Conservation (phyloP, 2,888 invertebrate genomes). For the Diabrotica balteata region DNA sequence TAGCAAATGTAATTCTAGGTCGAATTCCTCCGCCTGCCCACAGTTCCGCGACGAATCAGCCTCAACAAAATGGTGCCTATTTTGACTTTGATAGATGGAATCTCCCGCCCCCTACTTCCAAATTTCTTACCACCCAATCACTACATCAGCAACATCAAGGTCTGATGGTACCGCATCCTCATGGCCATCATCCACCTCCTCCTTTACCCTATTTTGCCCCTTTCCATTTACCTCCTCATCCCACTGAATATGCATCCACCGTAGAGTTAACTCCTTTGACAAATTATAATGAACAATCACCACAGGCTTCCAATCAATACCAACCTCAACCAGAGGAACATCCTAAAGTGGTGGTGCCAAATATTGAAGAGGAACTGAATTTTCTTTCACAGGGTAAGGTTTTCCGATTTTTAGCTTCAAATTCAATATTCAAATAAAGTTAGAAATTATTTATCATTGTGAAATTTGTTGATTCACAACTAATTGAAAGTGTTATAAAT, state of each 20-base stretch:
- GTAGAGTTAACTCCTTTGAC: slow-evolving; percentile 71
- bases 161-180: slow-evolving; percentile 72
- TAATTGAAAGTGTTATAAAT: too few species aligned
- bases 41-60: slow-evolving; percentile 60
- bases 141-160: slow-evolving; percentile 60
- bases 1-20: slow-evolving; percentile 49
- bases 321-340: slow-evolving; percentile 67
- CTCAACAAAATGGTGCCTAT: slow-evolving; percentile 64
- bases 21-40: slow-evolving; percentile 78
- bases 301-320: slow-evolving; percentile 39
- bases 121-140: slow-evolving; percentile 69
- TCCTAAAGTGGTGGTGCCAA: slow-evolving; percentile 86
- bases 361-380: slow-evolving; percentile 87
- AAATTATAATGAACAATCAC: slow-evolving; percentile 64
- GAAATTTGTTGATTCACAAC: too few species aligned
- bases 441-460: too few species aligned
- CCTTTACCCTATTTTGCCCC: slow-evolving; percentile 79
- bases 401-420: too few species aligned
- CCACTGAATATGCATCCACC: slow-evolving; percentile 62
- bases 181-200: slow-evolving; percentile 67
- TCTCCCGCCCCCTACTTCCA: slow-evolving; percentile 72
- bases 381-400: slow-evolving; percentile 70
- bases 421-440: too few species aligned
- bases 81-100: slow-evolving; percentile 86
- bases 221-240: slow-evolving; percentile 72